Evolutionary conservation across 2,888 invertebrate genomes (phyloP), one percentile per base, ranked within the genome.

Genomic region (Hofmannophila pseudospretella): DNA sequence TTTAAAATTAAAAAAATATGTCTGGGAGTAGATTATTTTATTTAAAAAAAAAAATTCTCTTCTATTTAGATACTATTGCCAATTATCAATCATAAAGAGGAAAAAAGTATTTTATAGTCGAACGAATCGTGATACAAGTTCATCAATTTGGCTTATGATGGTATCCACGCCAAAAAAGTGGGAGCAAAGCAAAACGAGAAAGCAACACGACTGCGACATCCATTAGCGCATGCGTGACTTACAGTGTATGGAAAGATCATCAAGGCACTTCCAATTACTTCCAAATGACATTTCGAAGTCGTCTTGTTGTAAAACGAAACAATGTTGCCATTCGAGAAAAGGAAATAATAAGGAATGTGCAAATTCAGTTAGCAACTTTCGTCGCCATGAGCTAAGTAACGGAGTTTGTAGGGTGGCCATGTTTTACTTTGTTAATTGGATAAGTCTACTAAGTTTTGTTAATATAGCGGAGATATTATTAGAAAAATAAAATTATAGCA

Each of bases 211-310:
- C 51, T 63, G 61, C 49, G 59, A 59, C 59, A 54, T 49, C 63
- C 65, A 72, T 74, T 66, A 72, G 49, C 48, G 39, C 45, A 54
- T 44, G 44, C 47, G 48, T 51, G 55, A 54, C 57, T 58, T 63
- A 67, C 41, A n/a, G n/a, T n/a, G 48, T 47, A 58, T 58, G 66
- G 60, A 47, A 64, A 60, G 12, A 37, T 32, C 61, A 59, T 66
- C 56, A 60, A 51, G 37, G 41, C 49, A 42, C 61, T 62, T 58
- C 37, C 48, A 20, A 20, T 20, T 5, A 7, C 20, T 7, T 23
- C 8, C 23, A n/a, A n/a, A 16, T 22, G 1, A 22, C 16, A 36
- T 16, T n/a, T n/a, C 31, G 16, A 36, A 32, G 12, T 4, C 22
- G 2, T 11, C 16, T 16, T 30, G 16, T 16, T 16, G 5, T 16